Percentiles rank a stretch among this genome's conserved stretches.
Conservation (phyloP, 2,797 vertebrate genomes). For the Cheirogaleus major region DNA sequence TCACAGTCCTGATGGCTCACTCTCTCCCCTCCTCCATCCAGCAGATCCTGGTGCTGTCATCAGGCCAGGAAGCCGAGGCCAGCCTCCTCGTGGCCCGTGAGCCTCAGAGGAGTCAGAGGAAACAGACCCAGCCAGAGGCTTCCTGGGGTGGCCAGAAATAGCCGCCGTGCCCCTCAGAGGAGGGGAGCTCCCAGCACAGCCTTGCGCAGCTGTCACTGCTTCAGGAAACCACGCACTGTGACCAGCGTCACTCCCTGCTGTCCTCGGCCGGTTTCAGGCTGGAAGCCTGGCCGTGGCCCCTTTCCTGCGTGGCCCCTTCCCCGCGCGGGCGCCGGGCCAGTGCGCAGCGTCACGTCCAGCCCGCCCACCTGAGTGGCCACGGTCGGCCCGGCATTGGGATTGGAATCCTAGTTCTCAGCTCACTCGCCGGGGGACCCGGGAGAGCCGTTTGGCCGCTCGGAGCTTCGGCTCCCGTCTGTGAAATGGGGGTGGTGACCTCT, state of each 20-base stretch:
- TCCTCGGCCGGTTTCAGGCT: background rate
- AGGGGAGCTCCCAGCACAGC: background rate
- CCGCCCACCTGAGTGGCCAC: background rate
- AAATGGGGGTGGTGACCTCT: rapidly evolving
- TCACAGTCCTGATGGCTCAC: background rate
- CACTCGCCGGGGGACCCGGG: rapidly evolving
- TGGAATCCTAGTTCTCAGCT: background rate
- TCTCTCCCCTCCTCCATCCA: background rate
- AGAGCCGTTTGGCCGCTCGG: background rate
- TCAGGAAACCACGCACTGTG: rapidly evolving
- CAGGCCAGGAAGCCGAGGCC: background rate
- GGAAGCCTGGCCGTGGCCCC: rapidly evolving
- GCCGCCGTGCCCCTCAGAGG: rapidly evolving
- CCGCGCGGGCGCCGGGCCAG: rapidly evolving
- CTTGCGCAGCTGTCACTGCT: rapidly evolving
- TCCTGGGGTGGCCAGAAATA: background rate
- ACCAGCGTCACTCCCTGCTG: rapidly evolving
- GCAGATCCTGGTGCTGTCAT: background rate
- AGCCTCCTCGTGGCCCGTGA: background rate
- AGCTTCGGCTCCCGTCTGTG: no score
- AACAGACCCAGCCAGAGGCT: background rate
- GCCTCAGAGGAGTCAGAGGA: background rate
- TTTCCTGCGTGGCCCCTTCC: background rate
- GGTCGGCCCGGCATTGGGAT: rapidly evolving
- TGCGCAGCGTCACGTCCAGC: background rate